Evolutionary conservation across 2,797 vertebrate genomes (phyloP), one percentile per base, ranked within the genome.

Genomic region (Diplodus puntazzo): DNA sequence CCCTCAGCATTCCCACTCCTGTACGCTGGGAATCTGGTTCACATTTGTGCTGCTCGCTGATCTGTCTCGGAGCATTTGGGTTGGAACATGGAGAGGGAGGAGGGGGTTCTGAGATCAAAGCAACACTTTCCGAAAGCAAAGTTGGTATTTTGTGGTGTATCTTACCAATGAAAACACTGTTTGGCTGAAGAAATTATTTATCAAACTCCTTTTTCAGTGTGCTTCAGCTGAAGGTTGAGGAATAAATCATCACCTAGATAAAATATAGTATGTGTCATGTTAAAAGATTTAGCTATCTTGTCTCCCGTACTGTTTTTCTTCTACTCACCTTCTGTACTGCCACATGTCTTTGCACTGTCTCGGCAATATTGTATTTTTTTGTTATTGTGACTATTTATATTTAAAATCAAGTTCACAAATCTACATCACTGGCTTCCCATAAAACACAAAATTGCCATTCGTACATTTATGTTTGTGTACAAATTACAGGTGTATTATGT

Each of bases 1-100:
- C 75, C 78, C 57, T 75, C 48, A 86, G 79, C 77, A 45, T 77
- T 86, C 73, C 80, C 48, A 27, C 61, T 81, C 45, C 0, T 12
- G 46, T 66, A 77, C 73, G 64, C 76, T n/a, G 68, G 73, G 75
- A 84, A 81, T 84, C 69, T 83, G 81, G 77, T 82, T 84, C 75
- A 72, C 61, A 79, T 87, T 84, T 79, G 71, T 63, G 72, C 67
- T 71, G 71, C 66, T 75, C 27, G n/a, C 52, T 73, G 68, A 81
- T 78, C 61, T 52, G 23, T 81, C 65, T 75, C 53, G 30, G 72
- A 61, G 73, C n/a, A 0, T 86, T 75, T 61, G 25, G 71, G 62
- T 75, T 81, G 59, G 81, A 77, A 61, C 43, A 27, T 23, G 17
- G 27, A n/a, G 53, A 34, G 75, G 54, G 77, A 66, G 48, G 61